phyloP scores from a whole-genome alignment of 23 tunicate genomes.

The Phallusia fumigata region DNA sequence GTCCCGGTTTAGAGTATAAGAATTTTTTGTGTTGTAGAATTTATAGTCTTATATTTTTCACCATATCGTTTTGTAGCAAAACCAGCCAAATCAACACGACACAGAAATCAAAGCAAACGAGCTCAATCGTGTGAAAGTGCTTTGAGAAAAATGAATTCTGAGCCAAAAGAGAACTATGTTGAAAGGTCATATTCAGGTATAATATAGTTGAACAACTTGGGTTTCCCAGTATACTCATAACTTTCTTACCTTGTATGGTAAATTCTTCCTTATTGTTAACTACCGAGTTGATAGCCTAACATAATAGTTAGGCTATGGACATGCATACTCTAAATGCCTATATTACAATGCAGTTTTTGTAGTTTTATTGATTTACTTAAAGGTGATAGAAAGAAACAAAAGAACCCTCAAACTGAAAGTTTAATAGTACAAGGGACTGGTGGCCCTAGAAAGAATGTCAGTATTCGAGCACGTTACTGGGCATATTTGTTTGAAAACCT shows the following conservation, averaged over 20 bases:
- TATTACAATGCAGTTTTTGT: no score
- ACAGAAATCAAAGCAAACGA: constrained; percentile 8
- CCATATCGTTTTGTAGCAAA: not conserved
- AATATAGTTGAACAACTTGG: not conserved
- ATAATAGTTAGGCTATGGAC: no score
- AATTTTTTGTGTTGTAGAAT: not conserved
- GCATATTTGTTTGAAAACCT: constrained; percentile 93
- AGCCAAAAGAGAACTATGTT: constrained; percentile 1
- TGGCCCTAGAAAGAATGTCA: constrained; percentile 47
- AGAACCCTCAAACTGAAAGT: not conserved
- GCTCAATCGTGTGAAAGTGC: constrained; percentile 12
- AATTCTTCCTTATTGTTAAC: no score
- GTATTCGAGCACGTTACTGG: constrained; percentile 92
- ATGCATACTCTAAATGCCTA: no score
- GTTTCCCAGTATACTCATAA: no score
- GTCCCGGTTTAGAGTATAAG: not conserved
- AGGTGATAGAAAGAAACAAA: constrained; percentile 10
- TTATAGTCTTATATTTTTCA: no score
- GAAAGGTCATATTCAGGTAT: constrained; percentile 15
- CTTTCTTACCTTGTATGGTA: no score
- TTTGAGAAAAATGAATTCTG: constrained; percentile 9
- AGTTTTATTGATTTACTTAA: no score
- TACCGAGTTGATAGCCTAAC: no score
- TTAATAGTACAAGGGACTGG: not conserved
- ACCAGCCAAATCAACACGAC: not conserved